These are phyloP conservation scores for Gonocerus acuteangulatus DNA, from an alignment of 2,888 invertebrate species.

Conservation along the genomic window DNA sequence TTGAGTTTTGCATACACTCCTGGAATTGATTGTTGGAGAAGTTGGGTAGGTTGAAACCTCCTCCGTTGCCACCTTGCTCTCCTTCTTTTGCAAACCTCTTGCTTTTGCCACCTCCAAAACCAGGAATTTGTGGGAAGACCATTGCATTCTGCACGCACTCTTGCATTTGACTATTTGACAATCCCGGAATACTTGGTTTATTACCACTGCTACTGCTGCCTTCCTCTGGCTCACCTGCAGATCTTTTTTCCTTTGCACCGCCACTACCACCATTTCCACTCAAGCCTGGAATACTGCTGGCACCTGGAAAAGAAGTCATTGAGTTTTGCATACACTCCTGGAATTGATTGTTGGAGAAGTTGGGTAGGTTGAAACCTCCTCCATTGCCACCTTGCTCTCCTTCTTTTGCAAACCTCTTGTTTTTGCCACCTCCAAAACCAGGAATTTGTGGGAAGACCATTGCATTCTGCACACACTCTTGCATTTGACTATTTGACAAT, in stretches of 20 bases:
- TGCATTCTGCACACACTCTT: neutral
- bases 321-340: neutral
- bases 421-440: neutral
- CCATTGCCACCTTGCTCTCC: neutral
- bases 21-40: neutral
- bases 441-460: neutral
- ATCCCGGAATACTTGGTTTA: neutral
- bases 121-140: neutral
- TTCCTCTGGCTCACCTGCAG: neutral
- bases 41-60: neutral
- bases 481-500: neutral
- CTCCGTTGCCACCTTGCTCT: neutral
- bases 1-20: neutral
- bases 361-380: neutral
- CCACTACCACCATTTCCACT: neutral
- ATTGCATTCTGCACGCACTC: neutral
- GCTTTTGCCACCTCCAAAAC: neutral
- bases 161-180: neutral
- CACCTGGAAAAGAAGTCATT: neutral
- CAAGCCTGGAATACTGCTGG: neutral
- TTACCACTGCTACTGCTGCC: neutral
- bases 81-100: neutral
- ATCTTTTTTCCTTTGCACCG: neutral
- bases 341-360: neutral
- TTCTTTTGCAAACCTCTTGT: neutral